Evolutionary conservation across 2,113 vertebrate species (phyloP), one percentile per base, ranked within the genome.

Genomic region (Albula goreensis): DNA sequence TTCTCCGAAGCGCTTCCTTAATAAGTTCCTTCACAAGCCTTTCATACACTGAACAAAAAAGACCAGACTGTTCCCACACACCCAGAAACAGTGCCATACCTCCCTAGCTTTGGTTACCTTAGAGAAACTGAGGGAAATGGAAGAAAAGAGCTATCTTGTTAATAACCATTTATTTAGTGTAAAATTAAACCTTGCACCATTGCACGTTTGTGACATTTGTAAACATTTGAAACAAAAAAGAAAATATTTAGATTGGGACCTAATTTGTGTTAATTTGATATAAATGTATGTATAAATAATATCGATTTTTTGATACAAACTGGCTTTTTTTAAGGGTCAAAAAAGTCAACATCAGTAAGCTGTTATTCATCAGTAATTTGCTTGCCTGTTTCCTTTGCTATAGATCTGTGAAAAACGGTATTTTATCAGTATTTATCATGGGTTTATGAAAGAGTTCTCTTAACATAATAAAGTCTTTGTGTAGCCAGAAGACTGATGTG

Each of bases 11-110:
- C 22, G 31, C n/a, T 51, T 80, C 85, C 78, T 66, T 66, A 85
- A 63, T 85, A 85, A 80, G 56, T 51, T 63, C 53, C 78, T 81
- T 81, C 85, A 80, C 78, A 63, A 79, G 77, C n/a, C 78, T 57
- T n/a, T 80, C 53, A 85, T n/a, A 77, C 83, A 52, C 22, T 8
- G 80, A 9, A n/a, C 4, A 25, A 51, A 85, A 80, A 81, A 51
- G 57, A 41, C 57, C 12, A 9, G 19, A 50, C 53, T 60, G 12
- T 66, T 66, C 53, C 19, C 51, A 0, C 13, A 66, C 3, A 3
- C 57, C 78, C 50, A 51, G 79, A 85, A 53, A 81, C 5, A 49
- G 25, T 80, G 19, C 10, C 12, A 11, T 41, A 10, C 41, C 15
- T 49, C 31, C 19, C 56, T 25, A 49, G 17, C 78, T 66, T 1